Conservation (phyloP, 2,888 invertebrate genomes). For the Oscheius myriophilus region DNA sequence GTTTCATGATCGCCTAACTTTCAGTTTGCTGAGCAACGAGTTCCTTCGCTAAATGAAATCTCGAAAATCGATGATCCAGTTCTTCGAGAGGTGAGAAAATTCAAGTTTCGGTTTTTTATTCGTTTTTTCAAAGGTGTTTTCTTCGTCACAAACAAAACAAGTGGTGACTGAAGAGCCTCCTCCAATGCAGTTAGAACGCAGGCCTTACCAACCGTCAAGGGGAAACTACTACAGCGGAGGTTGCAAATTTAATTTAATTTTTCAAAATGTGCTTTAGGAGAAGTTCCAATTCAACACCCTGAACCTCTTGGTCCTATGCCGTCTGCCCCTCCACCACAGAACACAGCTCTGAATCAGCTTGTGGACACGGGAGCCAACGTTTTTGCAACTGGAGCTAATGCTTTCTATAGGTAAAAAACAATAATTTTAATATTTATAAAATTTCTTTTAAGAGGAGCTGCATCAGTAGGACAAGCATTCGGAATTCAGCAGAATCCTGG, state of each 20-base stretch:
- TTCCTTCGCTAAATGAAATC: constrained; percentile 28
- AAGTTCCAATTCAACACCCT: constrained; percentile 27
- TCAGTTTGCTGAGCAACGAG: constrained; percentile 18
- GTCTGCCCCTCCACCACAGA: not conserved
- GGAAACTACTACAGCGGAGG: constrained; percentile 25
- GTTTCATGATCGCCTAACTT: too few species aligned
- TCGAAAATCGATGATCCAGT: constrained; percentile 30
- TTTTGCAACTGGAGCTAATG: constrained; percentile 48
- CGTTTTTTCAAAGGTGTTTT: constrained; percentile 15
- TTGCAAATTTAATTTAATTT: not conserved
- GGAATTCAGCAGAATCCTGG: constrained; percentile 38
- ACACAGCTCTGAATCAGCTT: constrained; percentile 35
- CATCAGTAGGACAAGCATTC: constrained; percentile 49
- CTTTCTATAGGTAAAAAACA: constrained; percentile 46
- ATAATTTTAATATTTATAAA: not conserved
- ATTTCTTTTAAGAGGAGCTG: constrained; percentile 43
- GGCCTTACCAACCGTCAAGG: constrained; percentile 15
- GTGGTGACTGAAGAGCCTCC: constrained; percentile 21
- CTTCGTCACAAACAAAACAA: constrained; percentile 18
- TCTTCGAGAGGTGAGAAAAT: constrained; percentile 18
- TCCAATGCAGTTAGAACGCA: constrained; percentile 18
- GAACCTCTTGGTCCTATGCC: constrained; percentile 22
- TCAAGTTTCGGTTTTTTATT: not conserved
- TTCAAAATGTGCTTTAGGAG: constrained; percentile 7
- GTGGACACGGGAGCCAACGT: constrained; percentile 50